Conservation (phyloP, 2,888 invertebrate genomes). For the Cheilosia scutellata region DNA sequence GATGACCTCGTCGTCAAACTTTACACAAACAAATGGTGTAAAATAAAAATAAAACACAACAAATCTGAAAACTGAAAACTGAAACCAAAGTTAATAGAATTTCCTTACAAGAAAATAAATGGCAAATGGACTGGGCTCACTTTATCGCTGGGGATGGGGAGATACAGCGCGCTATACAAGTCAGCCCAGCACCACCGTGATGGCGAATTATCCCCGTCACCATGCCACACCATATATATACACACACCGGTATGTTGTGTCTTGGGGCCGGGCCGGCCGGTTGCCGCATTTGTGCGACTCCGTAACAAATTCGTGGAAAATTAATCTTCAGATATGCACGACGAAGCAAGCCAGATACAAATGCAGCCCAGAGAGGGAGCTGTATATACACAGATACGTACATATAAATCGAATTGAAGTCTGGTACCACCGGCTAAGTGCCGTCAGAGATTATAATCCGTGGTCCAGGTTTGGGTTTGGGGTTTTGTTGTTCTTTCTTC, state of each 20-base stretch:
- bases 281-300: conserved; percentile 69
- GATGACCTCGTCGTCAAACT: conserved; percentile 50
- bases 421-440: conserved; percentile 72
- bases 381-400: not conserved
- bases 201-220: conserved; percentile 68
- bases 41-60: not conserved
- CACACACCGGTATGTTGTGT: not conserved
- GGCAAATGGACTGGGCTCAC: conserved; percentile 56
- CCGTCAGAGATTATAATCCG: conserved; percentile 70
- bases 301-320: conserved; percentile 78
- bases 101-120: conserved; percentile 62
- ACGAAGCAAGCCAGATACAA: conserved; percentile 36
- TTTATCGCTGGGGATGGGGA: conserved; percentile 38
- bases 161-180: conserved; percentile 19
- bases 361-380: conserved; percentile 7
- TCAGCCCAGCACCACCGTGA: conserved; percentile 25
- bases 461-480: conserved; percentile 57
- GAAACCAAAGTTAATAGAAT: conserved; percentile 64
- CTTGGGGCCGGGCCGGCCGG: conserved; percentile 25
- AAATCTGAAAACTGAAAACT: not conserved
- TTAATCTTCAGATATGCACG: conserved; percentile 76
- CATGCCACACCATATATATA: not conserved
- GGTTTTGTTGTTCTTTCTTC: conserved; percentile 17
- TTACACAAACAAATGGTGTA: not conserved
- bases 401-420: conserved; percentile 60